Evolutionary conservation across 2,797 vertebrate species (phyloP), one percentile per base, ranked within the genome.

Genomic region (Gallinago stenura): DNA sequence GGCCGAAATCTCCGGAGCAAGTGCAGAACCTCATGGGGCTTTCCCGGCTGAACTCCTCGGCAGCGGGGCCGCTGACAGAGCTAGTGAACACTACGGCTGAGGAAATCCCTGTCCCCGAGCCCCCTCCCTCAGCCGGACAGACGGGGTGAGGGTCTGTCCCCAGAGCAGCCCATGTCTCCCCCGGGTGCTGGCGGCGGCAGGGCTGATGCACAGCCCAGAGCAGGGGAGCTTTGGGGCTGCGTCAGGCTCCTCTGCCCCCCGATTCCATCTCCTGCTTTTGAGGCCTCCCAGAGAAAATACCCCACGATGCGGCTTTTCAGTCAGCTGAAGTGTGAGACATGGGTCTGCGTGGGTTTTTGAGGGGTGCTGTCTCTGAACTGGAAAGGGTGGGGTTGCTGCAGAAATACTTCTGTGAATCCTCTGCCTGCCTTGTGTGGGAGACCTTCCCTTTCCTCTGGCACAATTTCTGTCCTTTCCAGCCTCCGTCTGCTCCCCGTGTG

Each of bases 121-220:
- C 18, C 53, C 19, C 4, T 0, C 2, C 1, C 51, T 18, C 61
- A 22, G 46, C 12, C 45, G 64, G 76, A 50, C 43, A 28, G 76
- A 30, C 10, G 14, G 33, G 0, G 1, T 4, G 28, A 18, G 37
- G 46, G 15, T 51, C 28, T 31, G 1, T 31, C 22, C n/a, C 68
- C 33, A 16, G 57, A 9, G 18, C 18, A 48, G 64, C 14, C 30
- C 0, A 0, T 3, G 28, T 0, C 0, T 5, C 28, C 18, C 5
- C n/a, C 12, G 9, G 43, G 28, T 0, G 1, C 58, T 48, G 61
- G 26, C 2, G 20, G 46, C 62, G 56, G 54, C 25, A 26, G n/a
- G 39, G 8, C 48, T 31, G 66, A 2, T 20, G 43, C 73, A 9
- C n/a, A 28, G 2, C 43, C 48, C 24, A 1, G 56, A 13, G 3